Evolutionary conservation across 2,888 invertebrate species (phyloP).

Genomic region (Ormyrus labotus): DNA sequence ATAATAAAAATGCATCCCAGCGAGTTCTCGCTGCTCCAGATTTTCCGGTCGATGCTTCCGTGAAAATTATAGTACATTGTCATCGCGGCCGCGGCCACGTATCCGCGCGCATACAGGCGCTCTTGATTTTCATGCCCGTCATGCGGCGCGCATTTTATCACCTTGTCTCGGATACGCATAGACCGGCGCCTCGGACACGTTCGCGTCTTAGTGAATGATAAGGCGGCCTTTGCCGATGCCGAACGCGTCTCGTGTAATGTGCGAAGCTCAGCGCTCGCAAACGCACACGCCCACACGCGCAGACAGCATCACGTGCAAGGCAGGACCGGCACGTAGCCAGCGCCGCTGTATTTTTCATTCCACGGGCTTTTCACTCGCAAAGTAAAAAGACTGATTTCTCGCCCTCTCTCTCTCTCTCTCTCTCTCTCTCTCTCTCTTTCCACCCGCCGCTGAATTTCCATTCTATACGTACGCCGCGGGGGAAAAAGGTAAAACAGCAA

Average conservation of each 20-base stretch:
- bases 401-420: too few relatives aligned
- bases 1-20: slow-evolving; percentile 50
- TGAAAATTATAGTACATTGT: slow-evolving; percentile 55
- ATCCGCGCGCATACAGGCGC: neutral
- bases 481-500: slow-evolving; percentile 29
- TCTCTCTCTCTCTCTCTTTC: neutral
- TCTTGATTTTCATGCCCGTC: slow-evolving; percentile 55
- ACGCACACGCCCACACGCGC: neutral
- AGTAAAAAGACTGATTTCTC: slow-evolving; percentile 55
- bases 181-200: slow-evolving; percentile 39
- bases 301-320: neutral
- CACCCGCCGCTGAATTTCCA: slow-evolving; percentile 49
- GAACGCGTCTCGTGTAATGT: slow-evolving; percentile 57
- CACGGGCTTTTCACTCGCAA: slow-evolving; percentile 53
- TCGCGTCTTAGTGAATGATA: slow-evolving; percentile 58
- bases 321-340: slow-evolving; percentile 50
- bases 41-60: slow-evolving; percentile 35
- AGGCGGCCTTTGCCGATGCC: slow-evolving; percentile 53
- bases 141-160: slow-evolving; percentile 54
- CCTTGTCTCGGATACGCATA: slow-evolving; percentile 44
- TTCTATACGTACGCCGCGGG: slow-evolving; percentile 20
- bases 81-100: slow-evolving; percentile 11
- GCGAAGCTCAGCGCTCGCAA: slow-evolving; percentile 32
- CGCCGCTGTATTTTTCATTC: slow-evolving; percentile 51
- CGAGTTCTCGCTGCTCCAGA: slow-evolving; percentile 16